Conservation (phyloP, 2,113 vertebrate species). For the Periophthalmus modestus region DNA sequence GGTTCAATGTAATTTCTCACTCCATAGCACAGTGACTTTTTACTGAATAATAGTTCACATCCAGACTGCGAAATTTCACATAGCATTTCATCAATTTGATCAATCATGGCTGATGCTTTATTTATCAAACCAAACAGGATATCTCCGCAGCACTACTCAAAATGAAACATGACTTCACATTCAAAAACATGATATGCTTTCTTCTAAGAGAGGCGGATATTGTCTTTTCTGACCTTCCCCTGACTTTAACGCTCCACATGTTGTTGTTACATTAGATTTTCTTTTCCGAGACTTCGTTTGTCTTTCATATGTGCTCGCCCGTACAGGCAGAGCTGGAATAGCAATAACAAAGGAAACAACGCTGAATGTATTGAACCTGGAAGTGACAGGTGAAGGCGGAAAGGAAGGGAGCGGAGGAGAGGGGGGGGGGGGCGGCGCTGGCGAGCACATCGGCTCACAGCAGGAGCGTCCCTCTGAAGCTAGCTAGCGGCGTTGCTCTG, state of each 20-base stretch:
- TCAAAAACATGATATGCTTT: not conserved
- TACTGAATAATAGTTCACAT: too few species aligned
- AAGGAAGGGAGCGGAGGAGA: conserved; percentile 15
- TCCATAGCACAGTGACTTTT: too few species aligned
- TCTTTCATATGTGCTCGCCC: conserved; percentile 14
- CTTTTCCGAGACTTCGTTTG: not conserved
- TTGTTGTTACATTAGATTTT: conserved; percentile 4
- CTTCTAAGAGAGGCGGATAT: not conserved
- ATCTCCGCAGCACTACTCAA: not conserved
- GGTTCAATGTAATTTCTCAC: too few species aligned
- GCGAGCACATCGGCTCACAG: conserved; percentile 8
- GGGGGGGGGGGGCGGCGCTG: too few species aligned
- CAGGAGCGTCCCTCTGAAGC: conserved; percentile 28
- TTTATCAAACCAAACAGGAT: too few species aligned
- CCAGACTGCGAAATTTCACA: too few species aligned
- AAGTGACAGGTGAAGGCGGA: conserved; percentile 42
- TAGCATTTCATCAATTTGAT: too few species aligned
- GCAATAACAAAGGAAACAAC: conserved; percentile 10
- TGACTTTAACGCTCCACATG: not conserved
- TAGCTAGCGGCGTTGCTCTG: not conserved
- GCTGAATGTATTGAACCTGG: conserved; percentile 1
- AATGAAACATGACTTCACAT: not conserved
- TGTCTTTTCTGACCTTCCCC: not conserved
- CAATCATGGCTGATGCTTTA: too few species aligned
- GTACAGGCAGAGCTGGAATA: not conserved